phyloP scores from a whole-genome alignment of 1,140 invertebrate species.

The Scaptomyza graminum region DNA sequence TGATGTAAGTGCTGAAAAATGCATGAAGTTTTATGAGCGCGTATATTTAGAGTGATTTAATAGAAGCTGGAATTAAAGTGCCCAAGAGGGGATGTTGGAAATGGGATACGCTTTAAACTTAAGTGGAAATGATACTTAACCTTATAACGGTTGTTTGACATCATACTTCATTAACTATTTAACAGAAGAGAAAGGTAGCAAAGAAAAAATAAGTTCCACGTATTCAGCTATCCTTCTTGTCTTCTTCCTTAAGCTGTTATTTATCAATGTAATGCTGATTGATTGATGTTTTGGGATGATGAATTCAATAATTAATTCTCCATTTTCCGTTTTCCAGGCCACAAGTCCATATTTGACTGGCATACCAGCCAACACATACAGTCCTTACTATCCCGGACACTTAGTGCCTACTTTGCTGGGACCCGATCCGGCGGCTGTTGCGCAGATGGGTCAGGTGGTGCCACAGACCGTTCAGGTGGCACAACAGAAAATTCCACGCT shows the following conservation, averaged over 20 bases:
- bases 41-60: conserved; percentile 10
- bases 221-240: no score
- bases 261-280: neutral
- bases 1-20: conserved; percentile 62
- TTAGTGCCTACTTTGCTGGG: conserved; percentile 93
- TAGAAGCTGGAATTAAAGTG: conserved; percentile 3
- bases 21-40: conserved; percentile 64
- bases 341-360: conserved; percentile 95
- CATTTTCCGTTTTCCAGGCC: conserved; percentile 86
- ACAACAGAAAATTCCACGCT: conserved; percentile 96
- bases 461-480: conserved; percentile 91
- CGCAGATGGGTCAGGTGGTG: conserved; percentile 89
- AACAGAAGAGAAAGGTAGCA: neutral
- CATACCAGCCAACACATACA: conserved; percentile 93
- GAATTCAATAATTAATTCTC: conserved; percentile 7
- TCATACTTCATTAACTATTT: conserved; percentile 7
- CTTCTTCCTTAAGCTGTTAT: neutral
- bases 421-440: conserved; percentile 91
- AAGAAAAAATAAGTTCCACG: no score
- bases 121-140: neutral
- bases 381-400: conserved; percentile 93
- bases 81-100: conserved; percentile 20
- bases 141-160: neutral
- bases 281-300: conserved; percentile 57
- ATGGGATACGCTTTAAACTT: conserved; percentile 13